Conservation (phyloP, 2,113 vertebrate species). For the Xyrauchen texanus region DNA sequence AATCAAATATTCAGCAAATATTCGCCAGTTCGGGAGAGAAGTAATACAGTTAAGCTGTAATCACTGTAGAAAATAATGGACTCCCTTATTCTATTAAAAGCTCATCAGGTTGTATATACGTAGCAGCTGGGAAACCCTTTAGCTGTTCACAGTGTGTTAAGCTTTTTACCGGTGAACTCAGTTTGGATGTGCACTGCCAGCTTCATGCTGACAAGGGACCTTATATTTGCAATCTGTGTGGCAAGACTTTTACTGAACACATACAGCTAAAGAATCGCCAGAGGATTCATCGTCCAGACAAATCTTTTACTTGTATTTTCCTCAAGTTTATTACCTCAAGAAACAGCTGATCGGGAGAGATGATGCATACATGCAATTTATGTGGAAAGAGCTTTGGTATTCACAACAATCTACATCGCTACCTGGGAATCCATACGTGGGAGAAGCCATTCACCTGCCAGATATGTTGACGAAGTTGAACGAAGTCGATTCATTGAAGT, state of each 20-base stretch:
- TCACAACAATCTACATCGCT: slow-evolving; percentile 48
- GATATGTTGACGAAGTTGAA: slow-evolving; percentile 51
- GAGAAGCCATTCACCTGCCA: slow-evolving; percentile 53
- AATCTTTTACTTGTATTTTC: slow-evolving; percentile 37
- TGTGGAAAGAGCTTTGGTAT: slow-evolving; percentile 52
- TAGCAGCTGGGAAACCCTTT: slow-evolving; percentile 50
- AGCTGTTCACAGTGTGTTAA: no score
- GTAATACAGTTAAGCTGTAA: slow-evolving; percentile 66
- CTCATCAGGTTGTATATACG: slow-evolving; percentile 64
- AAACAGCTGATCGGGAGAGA: slow-evolving; percentile 59
- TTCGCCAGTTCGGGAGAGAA: no score
- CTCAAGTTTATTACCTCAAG: slow-evolving; percentile 31
- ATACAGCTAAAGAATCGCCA: slow-evolving; percentile 32
- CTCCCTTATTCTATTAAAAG: slow-evolving; percentile 66
- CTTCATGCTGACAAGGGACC: slow-evolving; percentile 69
- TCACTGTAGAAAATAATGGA: slow-evolving; percentile 65
- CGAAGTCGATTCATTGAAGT: slow-evolving; percentile 45
- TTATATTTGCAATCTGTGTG: slow-evolving; percentile 63
- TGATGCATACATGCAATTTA: slow-evolving; percentile 50
- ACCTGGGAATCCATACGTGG: slow-evolving; percentile 54
- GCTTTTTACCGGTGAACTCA: slow-evolving; percentile 24
- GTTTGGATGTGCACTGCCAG: slow-evolving; percentile 66
- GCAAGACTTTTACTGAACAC: slow-evolving; percentile 59
- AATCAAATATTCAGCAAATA: no score
- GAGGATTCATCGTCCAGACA: slow-evolving; percentile 38